Evolutionary conservation across 2,888 invertebrate genomes (phyloP).

Genomic region (Fragum sueziense): DNA sequence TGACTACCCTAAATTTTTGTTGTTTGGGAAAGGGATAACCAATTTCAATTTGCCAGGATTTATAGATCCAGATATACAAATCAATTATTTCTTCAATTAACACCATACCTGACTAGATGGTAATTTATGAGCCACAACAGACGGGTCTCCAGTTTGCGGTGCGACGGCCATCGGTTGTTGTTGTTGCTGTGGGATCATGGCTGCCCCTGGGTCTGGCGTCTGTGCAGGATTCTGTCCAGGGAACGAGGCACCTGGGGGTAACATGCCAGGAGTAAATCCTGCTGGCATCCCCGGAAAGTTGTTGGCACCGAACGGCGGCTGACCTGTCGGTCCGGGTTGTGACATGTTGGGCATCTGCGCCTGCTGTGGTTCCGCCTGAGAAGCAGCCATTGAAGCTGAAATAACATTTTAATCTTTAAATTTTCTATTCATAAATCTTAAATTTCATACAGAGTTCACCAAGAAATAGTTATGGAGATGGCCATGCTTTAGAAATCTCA

Average conservation of each 20-base stretch:
- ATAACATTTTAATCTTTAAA: background rate
- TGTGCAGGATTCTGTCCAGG: constrained; percentile 47
- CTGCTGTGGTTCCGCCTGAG: constrained; percentile 36
- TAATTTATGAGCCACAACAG: constrained; percentile 69
- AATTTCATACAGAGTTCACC: no score
- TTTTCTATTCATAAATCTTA: no score
- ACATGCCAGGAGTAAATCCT: constrained; percentile 71
- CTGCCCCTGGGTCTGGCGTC: constrained; percentile 1
- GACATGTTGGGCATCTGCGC: constrained; percentile 32
- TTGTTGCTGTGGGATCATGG: background rate
- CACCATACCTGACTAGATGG: constrained; percentile 71
- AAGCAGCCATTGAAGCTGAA: constrained; percentile 56
- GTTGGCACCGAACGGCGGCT: constrained; percentile 33
- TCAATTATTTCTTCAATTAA: no score
- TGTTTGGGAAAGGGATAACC: no score
- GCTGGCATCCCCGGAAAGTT: constrained; percentile 63
- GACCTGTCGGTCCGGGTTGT: constrained; percentile 38
- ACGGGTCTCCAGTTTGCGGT: constrained; percentile 41
- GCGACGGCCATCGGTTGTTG: constrained; percentile 15
- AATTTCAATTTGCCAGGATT: no score
- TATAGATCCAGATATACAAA: no score
- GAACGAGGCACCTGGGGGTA: constrained; percentile 69
- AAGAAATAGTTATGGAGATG: no score
- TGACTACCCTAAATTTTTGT: no score
- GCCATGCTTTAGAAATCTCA: no score